Base-by-base conservation (phyloP, 2,113 vertebrate species). In the Acanthisitta chloris region DNA sequence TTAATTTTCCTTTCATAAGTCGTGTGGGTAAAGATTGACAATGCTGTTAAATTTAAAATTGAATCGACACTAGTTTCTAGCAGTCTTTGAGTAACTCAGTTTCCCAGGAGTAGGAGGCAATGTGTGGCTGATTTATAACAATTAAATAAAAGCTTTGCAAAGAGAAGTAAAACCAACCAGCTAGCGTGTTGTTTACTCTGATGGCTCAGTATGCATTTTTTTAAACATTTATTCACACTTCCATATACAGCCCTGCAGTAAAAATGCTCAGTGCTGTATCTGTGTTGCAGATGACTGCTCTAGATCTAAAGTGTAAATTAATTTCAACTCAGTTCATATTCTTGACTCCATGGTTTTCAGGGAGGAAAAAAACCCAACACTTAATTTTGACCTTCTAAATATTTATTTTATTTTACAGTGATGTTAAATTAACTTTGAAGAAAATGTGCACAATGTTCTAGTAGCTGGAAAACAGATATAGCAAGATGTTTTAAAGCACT, bases 371-470 rank as follows among this genome's bases (percentile, higher is more conserved):
- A 2, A n/a, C n/a, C n/a, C 48, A 64, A 55, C 36, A 38, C 55
- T 86, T 81, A 17, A 18, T 17, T 88, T 93, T 59, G 49, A 71
- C 25, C 16, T 65, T 93, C 52, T 5, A 64, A 81, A 33, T 90
- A 86, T 88, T 91, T 93, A 58, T 90, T 96, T 70, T 59, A 42
- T 74, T 94, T 90, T 93, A 74, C 79, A 83, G n/a, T 8, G 2
- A 10, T 42, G 17, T 88, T 93, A 94, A 94, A 78, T 92, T 95
- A 93, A 55, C 59, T 74, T 59, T 84, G 40, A 67, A n/a, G 36
- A 49, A 76, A 52, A 79, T n/a, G 31, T 74, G 88, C 26, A 33
- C 42, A 52, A 1, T 65, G 14, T 85, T 88, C 17, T 73, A 31
- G 20, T 62, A 86, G 85, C 64, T 90, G 76, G 57, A 76, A 92